Evolutionary conservation across 1,140 invertebrate genomes (phyloP).

Genomic region (Solen grandis): DNA sequence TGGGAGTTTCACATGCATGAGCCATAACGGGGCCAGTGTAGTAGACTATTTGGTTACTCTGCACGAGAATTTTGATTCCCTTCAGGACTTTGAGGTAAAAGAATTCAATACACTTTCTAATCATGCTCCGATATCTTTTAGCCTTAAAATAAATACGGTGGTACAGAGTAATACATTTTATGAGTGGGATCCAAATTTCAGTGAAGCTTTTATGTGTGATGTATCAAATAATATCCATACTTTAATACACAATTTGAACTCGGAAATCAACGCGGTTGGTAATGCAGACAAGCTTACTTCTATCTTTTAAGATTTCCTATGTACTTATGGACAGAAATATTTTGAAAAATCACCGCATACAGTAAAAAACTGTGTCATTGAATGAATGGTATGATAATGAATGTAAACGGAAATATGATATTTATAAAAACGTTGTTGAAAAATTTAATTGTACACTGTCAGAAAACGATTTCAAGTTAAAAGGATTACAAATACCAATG

Average conservation of each 20-base stretch:
- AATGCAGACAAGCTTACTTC: neutral
- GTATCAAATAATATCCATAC: neutral
- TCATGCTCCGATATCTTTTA: neutral
- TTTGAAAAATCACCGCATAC: no score
- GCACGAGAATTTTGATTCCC: neutral
- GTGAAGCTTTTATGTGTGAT: neutral
- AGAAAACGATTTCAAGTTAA: neutral
- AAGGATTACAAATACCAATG: slow-evolving; percentile 21
- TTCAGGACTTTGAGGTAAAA: neutral
- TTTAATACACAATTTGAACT: neutral
- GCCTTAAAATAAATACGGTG: neutral
- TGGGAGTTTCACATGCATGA: slow-evolving; percentile 3
- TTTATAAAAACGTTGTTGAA: neutral
- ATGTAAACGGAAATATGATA: no score
- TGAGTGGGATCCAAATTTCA: no score
- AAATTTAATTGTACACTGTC: neutral
- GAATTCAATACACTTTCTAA: slow-evolving; percentile 27
- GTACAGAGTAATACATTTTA: no score
- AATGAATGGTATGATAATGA: no score
- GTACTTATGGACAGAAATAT: neutral
- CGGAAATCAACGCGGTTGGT: no score
- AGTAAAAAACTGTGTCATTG: neutral
- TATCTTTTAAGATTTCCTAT: neutral
- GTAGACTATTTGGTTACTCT: slow-evolving; percentile 20
- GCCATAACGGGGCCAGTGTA: slow-evolving; percentile 13